phyloP scores from a whole-genome alignment of 2,888 invertebrate species.

The Agrochola lota region DNA sequence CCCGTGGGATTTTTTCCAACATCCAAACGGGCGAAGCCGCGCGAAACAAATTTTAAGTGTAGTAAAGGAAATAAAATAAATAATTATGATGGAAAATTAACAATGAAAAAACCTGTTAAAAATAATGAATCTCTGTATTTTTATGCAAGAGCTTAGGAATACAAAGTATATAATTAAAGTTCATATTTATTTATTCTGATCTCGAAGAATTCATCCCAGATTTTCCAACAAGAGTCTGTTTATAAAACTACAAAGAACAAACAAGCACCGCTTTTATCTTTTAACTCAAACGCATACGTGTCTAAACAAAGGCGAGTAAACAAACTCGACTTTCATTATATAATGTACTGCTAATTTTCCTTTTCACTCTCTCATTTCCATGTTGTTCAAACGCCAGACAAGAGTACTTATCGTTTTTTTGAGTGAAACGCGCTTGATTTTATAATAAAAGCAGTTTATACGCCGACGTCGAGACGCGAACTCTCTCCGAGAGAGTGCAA shows the following conservation, averaged over 20 bases:
- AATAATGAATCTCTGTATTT: background rate
- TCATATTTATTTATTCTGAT: background rate
- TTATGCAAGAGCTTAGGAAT: background rate
- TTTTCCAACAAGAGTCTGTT: conserved; percentile 6
- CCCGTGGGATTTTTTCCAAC: too few relatives aligned
- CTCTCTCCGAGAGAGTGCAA: conserved; percentile 66
- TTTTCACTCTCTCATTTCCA: conserved; percentile 74
- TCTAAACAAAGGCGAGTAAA: conserved; percentile 62
- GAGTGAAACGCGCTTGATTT: conserved; percentile 81
- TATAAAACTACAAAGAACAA: conserved; percentile 40
- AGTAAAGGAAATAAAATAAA: background rate
- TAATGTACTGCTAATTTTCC: conserved; percentile 75
- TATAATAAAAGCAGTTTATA: conserved; percentile 82
- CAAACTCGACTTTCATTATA: conserved; percentile 65
- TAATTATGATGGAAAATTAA: background rate
- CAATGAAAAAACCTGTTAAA: background rate
- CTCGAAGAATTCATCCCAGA: background rate
- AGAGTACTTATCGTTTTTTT: conserved; percentile 73
- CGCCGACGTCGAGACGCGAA: conserved; percentile 74
- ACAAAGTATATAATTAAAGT: background rate
- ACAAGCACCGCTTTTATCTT: conserved; percentile 32
- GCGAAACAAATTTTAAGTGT: too few relatives aligned
- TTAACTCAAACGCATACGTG: conserved; percentile 46
- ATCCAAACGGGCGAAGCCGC: too few relatives aligned
- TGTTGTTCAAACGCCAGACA: conserved; percentile 74